These are phyloP conservation scores for Kradibia gibbosae DNA, from an alignment of 1,140 invertebrate genomes.

Conservation along the genomic window DNA sequence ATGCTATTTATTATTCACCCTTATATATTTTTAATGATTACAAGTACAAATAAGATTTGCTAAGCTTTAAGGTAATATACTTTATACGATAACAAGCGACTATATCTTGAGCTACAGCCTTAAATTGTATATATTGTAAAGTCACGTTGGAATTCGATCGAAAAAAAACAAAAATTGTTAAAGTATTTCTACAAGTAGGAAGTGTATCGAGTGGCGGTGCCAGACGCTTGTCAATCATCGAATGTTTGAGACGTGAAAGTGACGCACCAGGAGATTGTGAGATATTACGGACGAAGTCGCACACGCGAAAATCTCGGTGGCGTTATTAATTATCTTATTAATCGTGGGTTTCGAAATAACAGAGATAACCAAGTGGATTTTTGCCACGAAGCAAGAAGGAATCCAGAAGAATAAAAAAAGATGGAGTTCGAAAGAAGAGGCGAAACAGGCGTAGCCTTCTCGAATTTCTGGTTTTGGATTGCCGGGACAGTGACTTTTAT, in stretches of 20 bases:
- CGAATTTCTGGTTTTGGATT: slow-evolving; percentile 36
- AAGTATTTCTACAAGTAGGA: neutral
- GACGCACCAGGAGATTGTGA: slow-evolving; percentile 72
- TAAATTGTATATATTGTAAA: neutral
- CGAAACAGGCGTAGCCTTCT: slow-evolving; percentile 5
- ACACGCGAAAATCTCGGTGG: slow-evolving; percentile 52
- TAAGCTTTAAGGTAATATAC: too few relatives aligned
- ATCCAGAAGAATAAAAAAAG: neutral
- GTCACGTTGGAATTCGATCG: neutral
- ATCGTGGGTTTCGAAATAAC: slow-evolving; percentile 23
- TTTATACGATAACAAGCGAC: neutral
- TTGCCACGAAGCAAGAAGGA: neutral
- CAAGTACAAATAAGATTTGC: too few relatives aligned
- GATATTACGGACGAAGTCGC: slow-evolving; percentile 65
- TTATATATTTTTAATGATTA: too few relatives aligned
- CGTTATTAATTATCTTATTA: slow-evolving; percentile 20
- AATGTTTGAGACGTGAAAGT: too few relatives aligned
- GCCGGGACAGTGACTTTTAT: slow-evolving; percentile 16
- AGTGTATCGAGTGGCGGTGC: slow-evolving; percentile 12
- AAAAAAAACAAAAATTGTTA: neutral
- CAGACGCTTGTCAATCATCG: too few relatives aligned
- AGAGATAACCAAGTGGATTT: neutral
- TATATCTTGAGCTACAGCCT: neutral
- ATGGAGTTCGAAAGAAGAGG: neutral
- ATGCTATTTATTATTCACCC: too few relatives aligned